These are phyloP conservation scores for Protomyctophum bolini DNA, from an alignment of 2,113 vertebrate species.

Conservation along the genomic window DNA sequence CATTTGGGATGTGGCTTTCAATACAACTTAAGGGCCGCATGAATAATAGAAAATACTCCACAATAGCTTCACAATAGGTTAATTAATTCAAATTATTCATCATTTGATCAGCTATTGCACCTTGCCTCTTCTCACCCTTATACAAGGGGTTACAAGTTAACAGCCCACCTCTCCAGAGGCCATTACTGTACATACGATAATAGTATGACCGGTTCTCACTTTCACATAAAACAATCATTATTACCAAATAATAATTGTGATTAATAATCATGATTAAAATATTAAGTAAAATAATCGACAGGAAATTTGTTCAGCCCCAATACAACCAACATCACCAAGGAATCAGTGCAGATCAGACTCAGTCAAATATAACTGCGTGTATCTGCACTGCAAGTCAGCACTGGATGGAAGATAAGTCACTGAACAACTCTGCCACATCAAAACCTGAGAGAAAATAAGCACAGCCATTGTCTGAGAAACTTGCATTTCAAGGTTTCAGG, in stretches of 20 bases:
- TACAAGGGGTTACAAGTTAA: too few species aligned
- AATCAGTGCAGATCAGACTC: neutral
- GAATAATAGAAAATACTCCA: neutral
- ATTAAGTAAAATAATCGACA: neutral
- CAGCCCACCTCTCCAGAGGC: too few species aligned
- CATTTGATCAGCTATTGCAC: too few species aligned
- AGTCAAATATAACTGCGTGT: neutral
- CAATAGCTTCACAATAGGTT: neutral
- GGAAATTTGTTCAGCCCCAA: neutral
- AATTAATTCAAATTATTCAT: too few species aligned
- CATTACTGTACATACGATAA: too few species aligned
- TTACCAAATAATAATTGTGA: neutral
- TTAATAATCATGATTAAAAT: neutral
- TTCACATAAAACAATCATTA: neutral
- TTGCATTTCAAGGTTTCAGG: slow-evolving; percentile 26
- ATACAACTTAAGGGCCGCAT: neutral
- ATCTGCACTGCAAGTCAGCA: slow-evolving; percentile 21
- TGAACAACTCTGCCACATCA: slow-evolving; percentile 27
- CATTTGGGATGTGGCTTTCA: slow-evolving; percentile 3
- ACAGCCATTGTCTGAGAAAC: slow-evolving; percentile 56
- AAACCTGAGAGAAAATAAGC: slow-evolving; percentile 38
- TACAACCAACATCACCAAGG: neutral
- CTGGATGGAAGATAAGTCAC: slow-evolving; percentile 20
- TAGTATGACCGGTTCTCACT: too few species aligned
- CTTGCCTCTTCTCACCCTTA: too few species aligned